A percentile compares a stretch with the other conserved stretches of the same genome.
Evolutionary conservation across 2,797 vertebrate genomes (phyloP).

Genomic region (Pangasius djambal): DNA sequence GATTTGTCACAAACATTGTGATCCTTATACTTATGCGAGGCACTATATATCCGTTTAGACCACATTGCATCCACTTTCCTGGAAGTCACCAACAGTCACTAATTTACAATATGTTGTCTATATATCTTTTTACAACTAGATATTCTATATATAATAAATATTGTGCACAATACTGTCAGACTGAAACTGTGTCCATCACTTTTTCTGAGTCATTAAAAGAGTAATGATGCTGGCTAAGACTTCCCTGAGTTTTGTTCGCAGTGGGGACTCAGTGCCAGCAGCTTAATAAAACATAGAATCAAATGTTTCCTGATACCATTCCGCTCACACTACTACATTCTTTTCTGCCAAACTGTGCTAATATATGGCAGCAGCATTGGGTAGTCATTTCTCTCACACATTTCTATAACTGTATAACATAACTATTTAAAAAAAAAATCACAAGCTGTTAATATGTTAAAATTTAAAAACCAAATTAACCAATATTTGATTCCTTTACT

Average conservation of each 20-base stretch:
- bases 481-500: neutral
- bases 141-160: conserved; percentile 12
- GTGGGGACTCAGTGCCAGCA: conserved; percentile 12
- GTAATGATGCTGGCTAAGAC: conserved; percentile 26
- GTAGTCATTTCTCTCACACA: neutral
- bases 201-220: conserved; percentile 13
- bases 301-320: conserved; percentile 1
- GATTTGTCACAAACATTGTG: neutral
- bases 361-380: neutral
- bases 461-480: neutral
- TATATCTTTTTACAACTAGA: neutral
- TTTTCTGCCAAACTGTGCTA: conserved; percentile 17
- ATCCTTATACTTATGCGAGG: neutral
- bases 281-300: conserved; percentile 30
- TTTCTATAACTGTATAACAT: neutral
- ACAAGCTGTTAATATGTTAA: neutral
- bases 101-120: neutral
- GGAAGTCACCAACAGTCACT: neutral
- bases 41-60: neutral
- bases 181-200: conserved; percentile 19
- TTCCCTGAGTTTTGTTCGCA: conserved; percentile 21
- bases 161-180: neutral
- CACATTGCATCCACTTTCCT: conserved; percentile 2
- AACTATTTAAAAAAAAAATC: neutral
- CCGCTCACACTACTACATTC: neutral